phyloP scores from a whole-genome alignment of 2,888 invertebrate genomes.

The Metallyticus violacea region DNA sequence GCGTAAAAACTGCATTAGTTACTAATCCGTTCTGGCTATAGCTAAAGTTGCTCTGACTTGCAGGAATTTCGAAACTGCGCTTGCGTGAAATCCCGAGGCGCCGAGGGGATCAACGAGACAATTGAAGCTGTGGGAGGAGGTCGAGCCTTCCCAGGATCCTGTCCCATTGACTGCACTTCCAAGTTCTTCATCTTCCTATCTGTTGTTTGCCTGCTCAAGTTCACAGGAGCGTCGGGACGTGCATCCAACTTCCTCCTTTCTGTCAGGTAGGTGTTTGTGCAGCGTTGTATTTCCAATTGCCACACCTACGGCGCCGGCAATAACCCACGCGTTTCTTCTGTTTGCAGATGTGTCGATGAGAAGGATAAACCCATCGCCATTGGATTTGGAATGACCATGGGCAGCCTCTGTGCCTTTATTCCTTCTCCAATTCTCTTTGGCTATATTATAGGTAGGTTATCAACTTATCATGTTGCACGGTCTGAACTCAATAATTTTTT shows the following conservation, averaged over 20 bases:
- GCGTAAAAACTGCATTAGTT: too few species aligned
- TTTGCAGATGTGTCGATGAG: constrained; percentile 63
- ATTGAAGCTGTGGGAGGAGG: constrained; percentile 38
- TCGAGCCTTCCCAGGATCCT: constrained; percentile 51
- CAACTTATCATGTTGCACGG: background rate
- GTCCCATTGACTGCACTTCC: constrained; percentile 55
- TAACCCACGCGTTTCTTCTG: background rate
- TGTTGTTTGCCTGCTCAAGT: constrained; percentile 56
- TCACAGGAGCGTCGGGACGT: constrained; percentile 58
- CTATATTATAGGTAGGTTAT: constrained; percentile 62
- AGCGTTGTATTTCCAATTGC: too few species aligned
- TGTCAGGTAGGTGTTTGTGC: constrained; percentile 47
- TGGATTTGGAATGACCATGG: constrained; percentile 65
- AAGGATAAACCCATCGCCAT: constrained; percentile 70
- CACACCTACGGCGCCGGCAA: background rate
- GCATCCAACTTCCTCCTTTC: constrained; percentile 61
- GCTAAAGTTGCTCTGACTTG: too few species aligned
- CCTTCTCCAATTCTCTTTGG: constrained; percentile 77
- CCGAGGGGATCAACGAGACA: background rate
- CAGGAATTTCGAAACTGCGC: constrained; percentile 50
- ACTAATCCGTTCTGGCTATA: too few species aligned
- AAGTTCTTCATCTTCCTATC: constrained; percentile 55
- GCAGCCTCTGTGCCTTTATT: constrained; percentile 69
- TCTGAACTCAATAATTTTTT: too few species aligned
- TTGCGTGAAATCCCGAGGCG: constrained; percentile 43